phyloP scores from a whole-genome alignment of 2,888 invertebrate species.

The Pharmacophagus antenor region DNA sequence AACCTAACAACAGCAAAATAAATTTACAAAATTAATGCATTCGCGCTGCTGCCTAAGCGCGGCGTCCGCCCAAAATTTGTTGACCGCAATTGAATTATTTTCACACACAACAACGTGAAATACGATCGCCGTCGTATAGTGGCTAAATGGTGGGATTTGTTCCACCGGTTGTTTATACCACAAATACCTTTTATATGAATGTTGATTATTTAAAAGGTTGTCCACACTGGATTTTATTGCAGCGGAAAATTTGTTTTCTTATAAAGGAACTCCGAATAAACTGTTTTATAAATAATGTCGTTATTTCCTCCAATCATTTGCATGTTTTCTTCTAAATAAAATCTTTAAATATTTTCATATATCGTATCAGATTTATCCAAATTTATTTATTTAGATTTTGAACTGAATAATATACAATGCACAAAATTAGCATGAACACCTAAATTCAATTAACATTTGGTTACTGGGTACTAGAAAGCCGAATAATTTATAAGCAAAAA shows the following conservation, averaged over 20 bases:
- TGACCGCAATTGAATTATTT: slow-evolving; percentile 34
- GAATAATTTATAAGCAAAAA: too few relatives aligned
- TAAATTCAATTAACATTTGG: too few relatives aligned
- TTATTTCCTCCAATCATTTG: too few relatives aligned
- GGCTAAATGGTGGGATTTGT: slow-evolving; percentile 26
- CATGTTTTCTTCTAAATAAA: too few relatives aligned
- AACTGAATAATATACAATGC: too few relatives aligned
- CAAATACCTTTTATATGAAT: slow-evolving; percentile 1
- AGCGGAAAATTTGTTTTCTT: not conserved
- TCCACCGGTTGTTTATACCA: slow-evolving; percentile 4
- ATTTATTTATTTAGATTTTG: too few relatives aligned
- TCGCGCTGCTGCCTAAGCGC: slow-evolving; percentile 11
- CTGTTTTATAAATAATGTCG: too few relatives aligned
- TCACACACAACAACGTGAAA: slow-evolving; percentile 29
- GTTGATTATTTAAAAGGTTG: not conserved
- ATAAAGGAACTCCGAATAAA: too few relatives aligned
- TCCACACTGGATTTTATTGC: not conserved
- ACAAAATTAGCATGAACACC: too few relatives aligned
- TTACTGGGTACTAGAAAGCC: too few relatives aligned
- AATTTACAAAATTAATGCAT: slow-evolving; percentile 1
- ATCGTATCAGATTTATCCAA: too few relatives aligned
- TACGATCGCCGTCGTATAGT: slow-evolving; percentile 20
- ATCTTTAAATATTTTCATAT: too few relatives aligned
- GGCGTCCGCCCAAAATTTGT: slow-evolving; percentile 26
- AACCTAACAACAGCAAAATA: not conserved